Base-by-base conservation (phyloP, 2,113 vertebrate genomes). In the Cynocephalus volans region DNA sequence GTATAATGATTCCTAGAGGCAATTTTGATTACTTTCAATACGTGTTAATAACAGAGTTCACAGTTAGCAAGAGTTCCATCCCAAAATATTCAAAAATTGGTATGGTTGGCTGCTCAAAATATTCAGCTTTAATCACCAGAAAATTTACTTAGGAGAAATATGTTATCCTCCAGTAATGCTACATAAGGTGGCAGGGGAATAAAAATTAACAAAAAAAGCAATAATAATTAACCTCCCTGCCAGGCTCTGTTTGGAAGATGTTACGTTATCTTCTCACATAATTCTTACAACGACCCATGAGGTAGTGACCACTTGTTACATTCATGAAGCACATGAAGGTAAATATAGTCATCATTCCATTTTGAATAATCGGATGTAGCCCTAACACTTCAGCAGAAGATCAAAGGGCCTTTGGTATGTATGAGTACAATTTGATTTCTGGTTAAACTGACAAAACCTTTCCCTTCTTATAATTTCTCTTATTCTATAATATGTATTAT, bases 21-120 rank as follows among this genome's bases (percentile, higher is more conserved):
- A 48, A 54, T 45, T 83, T 45, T 50, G 60, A 79, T 88, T 89
- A 67, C 41, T 96, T 94, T 83, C 0, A 1, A 9, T 62, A 62
- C 54, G 76, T 87, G 33, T 92, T 97, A 82, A 81, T 88, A 85
- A 92, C 4, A 5, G 70, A 88, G 95, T 94, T 95, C 72, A 93
- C 60, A 82, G 36, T 95, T 90, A 88, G 58, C 52, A 70, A 84
- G 54, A 83, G n/a, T 79, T 88, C 31, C 8, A 62, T 84, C 41
- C 6, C 81, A 52, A 90, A 95, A 87, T 72, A 94, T 90, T 82
- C 7, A 52, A 82, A 90, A 90, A 64, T 36, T 33, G n/a, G 54
- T 75, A 10, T 33, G 8, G 88, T 90, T 93, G 81, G 11, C 52
- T 70, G 50, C 10, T 92, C 36, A 76, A 67, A 69, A 52, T 92